Evolutionary conservation across 2,888 invertebrate genomes (phyloP).

Genomic region (Drosophila sordidapex): DNA sequence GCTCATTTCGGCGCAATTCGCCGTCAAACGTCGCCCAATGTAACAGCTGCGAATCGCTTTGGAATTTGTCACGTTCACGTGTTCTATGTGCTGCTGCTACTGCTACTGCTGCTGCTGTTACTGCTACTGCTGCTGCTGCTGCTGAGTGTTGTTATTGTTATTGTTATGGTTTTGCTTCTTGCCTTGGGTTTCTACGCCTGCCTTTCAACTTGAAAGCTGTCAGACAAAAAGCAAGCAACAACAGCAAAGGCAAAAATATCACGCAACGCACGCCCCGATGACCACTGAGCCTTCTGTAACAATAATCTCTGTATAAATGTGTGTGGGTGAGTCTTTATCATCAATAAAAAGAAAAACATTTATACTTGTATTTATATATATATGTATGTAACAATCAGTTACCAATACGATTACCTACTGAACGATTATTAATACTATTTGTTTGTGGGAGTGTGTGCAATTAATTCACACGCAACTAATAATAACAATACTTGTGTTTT

Average conservation of each 20-base stretch:
- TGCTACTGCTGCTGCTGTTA: constrained; percentile 20
- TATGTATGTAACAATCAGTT: constrained; percentile 12
- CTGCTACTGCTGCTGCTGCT: constrained; percentile 23
- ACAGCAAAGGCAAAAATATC: constrained; percentile 37
- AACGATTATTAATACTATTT: constrained; percentile 8
- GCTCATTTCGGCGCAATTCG: constrained; percentile 54
- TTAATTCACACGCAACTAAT: constrained; percentile 23
- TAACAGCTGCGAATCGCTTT: constrained; percentile 64
- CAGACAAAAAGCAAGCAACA: constrained; percentile 32
- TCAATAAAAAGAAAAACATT: constrained; percentile 10
- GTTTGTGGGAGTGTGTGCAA: neutral
- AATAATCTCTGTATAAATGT: constrained; percentile 21
- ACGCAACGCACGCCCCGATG: constrained; percentile 52
- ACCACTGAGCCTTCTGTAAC: constrained; percentile 40
- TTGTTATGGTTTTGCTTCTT: constrained; percentile 40
- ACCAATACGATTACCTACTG: constrained; percentile 2
- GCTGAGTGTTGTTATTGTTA: constrained; percentile 23
- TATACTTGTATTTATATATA: neutral
- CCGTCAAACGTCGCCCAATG: constrained; percentile 57
- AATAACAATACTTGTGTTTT: constrained; percentile 26
- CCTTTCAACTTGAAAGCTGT: constrained; percentile 48
- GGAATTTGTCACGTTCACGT: constrained; percentile 83
- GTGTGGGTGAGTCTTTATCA: constrained; percentile 33
- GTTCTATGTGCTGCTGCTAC: constrained; percentile 67
- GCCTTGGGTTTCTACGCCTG: constrained; percentile 65